Conservation (phyloP, 2,888 invertebrate genomes). For the Galerucella pusilla region DNA sequence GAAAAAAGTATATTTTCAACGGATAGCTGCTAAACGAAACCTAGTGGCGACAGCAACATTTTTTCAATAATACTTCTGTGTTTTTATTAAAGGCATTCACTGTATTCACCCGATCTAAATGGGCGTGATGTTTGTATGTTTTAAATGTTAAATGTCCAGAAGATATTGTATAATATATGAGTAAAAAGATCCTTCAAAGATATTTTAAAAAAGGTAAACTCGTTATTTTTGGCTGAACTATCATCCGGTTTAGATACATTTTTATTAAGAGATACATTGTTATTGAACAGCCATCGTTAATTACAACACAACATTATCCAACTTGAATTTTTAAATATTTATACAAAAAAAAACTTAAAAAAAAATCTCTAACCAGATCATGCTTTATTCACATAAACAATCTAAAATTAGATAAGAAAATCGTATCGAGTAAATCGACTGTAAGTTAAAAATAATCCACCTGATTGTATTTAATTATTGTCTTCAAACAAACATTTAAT, state of each 20-base stretch:
- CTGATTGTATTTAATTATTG: slow-evolving; percentile 3
- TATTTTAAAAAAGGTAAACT: too few species aligned
- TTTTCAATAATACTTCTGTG: too few species aligned
- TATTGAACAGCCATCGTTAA: not conserved
- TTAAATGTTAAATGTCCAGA: too few species aligned
- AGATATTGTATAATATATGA: too few species aligned
- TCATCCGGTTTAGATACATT: not conserved
- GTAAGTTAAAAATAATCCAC: not conserved
- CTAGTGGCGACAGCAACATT: too few species aligned
- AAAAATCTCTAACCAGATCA: not conserved
- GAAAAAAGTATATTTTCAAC: too few species aligned
- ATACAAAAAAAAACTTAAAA: not conserved
- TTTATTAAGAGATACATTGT: not conserved
- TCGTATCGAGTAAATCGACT: not conserved
- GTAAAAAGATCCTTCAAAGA: too few species aligned
- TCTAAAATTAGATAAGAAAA: slow-evolving; percentile 25
- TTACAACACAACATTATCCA: not conserved
- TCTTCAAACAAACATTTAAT: not conserved
- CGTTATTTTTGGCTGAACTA: too few species aligned
- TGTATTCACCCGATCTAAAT: too few species aligned
- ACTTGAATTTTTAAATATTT: not conserved
- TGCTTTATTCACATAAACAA: slow-evolving; percentile 2
- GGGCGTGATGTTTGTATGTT: too few species aligned
- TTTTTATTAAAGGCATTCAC: too few species aligned
- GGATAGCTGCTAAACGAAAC: too few species aligned